Percentiles rank a stretch among this genome's conserved stretches.
phyloP scores from a whole-genome alignment of 2,113 vertebrate species.

The Eulemur rufifrons region DNA sequence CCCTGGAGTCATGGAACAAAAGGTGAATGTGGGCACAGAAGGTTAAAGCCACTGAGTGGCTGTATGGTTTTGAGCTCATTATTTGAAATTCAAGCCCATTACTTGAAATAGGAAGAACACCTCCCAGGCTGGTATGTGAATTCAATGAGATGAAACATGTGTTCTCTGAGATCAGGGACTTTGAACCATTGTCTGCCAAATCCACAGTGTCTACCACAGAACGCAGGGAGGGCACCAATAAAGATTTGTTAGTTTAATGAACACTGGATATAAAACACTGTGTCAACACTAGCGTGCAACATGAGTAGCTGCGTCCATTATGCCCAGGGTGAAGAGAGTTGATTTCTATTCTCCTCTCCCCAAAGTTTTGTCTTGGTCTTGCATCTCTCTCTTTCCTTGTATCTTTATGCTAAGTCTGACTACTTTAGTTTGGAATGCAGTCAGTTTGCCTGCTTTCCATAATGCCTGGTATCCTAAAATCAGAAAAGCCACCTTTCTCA shows the following conservation, averaged over 20 bases:
- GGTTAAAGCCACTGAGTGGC: background rate
- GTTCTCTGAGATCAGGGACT: background rate
- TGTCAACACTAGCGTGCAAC: background rate
- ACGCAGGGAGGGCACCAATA: background rate
- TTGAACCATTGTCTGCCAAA: background rate
- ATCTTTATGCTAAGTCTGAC: background rate
- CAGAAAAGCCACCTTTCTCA: background rate
- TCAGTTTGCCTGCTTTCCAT: background rate
- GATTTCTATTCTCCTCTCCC: background rate
- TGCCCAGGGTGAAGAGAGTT: background rate
- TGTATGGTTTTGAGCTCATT: background rate
- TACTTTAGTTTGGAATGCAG: background rate
- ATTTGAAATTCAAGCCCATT: background rate
- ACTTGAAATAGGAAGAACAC: background rate
- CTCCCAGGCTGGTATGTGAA: background rate
- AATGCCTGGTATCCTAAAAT: background rate
- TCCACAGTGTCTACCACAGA: background rate
- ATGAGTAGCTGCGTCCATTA: background rate
- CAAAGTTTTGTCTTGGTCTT: background rate
- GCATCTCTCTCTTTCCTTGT: background rate
- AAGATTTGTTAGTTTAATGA: background rate
- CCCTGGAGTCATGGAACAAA: background rate
- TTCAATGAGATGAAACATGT: background rate
- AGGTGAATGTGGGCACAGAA: background rate
- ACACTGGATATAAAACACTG: background rate